Conservation (phyloP, 2,888 invertebrate species). For the Dusona sp. region DNA sequence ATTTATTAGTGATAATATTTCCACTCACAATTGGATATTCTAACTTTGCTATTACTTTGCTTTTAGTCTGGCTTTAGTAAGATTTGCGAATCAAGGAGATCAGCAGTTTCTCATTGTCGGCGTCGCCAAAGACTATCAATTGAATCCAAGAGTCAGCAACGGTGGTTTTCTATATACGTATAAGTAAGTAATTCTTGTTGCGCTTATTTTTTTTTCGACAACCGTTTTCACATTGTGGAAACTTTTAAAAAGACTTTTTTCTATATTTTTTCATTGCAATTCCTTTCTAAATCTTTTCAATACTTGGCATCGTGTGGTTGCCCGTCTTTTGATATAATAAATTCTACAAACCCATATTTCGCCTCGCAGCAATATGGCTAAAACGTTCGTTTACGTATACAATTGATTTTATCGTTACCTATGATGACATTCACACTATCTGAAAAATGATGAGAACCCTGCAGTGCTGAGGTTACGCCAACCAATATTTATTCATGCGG, state of each 20-base stretch:
- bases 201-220: slow-evolving; percentile 14
- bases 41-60: slow-evolving; percentile 32
- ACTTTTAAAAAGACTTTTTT: background rate
- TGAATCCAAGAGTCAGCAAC: slow-evolving; percentile 94
- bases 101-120: slow-evolving; percentile 91
- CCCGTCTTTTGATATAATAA: too few relatives aligned
- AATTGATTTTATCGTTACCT: slow-evolving; percentile 33
- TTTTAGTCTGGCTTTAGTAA: slow-evolving; percentile 90
- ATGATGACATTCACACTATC: slow-evolving; percentile 82
- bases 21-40: background rate
- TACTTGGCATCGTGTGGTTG: too few relatives aligned
- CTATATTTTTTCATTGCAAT: slow-evolving; percentile 8
- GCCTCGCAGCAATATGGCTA: too few relatives aligned
- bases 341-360: too few relatives aligned
- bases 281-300: background rate
- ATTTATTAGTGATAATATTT: too few relatives aligned
- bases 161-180: slow-evolving; percentile 96
- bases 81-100: slow-evolving; percentile 90
- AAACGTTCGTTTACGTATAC: background rate
- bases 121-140: slow-evolving; percentile 94
- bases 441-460: slow-evolving; percentile 82
- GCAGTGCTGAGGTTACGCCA: slow-evolving; percentile 82
- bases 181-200: slow-evolving; percentile 85
- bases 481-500: slow-evolving; percentile 17
- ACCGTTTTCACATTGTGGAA: slow-evolving; percentile 24